A percentile compares a stretch with the other conserved stretches of the same genome.
These are phyloP conservation scores for Coecobrya sp. DNA, from an alignment of 2,888 invertebrate species.

Conservation along the genomic window DNA sequence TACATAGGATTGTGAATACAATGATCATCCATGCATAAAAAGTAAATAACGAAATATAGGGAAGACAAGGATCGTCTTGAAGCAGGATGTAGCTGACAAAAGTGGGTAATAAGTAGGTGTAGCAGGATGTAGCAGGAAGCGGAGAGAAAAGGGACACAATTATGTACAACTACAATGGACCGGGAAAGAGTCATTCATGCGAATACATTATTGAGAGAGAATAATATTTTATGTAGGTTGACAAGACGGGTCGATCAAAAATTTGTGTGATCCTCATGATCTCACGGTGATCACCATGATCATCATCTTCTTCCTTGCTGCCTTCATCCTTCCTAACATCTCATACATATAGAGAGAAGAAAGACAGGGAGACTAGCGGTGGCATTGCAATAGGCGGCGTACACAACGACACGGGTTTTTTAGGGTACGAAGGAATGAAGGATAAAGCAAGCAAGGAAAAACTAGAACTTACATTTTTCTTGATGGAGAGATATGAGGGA, in stretches of 20 bases:
- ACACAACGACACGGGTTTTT: slow-evolving; percentile 39
- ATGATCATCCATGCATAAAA: no score
- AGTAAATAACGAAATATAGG: no score
- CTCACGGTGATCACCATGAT: background rate
- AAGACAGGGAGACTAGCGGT: background rate
- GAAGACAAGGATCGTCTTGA: no score
- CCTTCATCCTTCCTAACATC: background rate
- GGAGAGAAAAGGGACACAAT: no score
- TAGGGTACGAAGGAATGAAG: slow-evolving; percentile 18
- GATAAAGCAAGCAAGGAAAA: background rate
- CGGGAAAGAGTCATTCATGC: background rate
- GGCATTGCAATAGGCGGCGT: background rate
- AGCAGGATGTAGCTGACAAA: no score
- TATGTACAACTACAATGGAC: background rate
- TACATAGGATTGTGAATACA: no score
- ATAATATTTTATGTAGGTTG: background rate
- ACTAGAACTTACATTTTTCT: background rate
- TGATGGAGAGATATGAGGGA: background rate
- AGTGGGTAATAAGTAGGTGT: no score
- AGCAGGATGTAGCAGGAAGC: no score
- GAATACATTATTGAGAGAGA: background rate
- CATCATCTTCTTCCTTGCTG: background rate
- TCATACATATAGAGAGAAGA: background rate
- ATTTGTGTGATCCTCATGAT: slow-evolving; percentile 32
- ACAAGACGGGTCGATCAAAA: slow-evolving; percentile 12